Conservation (phyloP, 2,113 vertebrate genomes). For the Oryzias melastigma region DNA sequence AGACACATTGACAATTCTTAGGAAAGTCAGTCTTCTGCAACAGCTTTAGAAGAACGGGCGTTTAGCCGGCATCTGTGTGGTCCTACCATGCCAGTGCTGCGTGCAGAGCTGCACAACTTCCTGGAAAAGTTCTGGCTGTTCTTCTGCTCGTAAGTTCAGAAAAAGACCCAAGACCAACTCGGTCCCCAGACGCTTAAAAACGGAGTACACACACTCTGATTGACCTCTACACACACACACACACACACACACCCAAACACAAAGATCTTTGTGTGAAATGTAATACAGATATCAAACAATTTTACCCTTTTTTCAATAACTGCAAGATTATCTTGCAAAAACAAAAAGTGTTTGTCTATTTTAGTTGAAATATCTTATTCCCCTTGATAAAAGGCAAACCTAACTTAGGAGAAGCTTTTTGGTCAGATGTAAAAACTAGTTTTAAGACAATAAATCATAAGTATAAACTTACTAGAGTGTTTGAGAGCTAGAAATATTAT, state of each 20-base stretch:
- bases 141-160: conserved; percentile 61
- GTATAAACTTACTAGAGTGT: no score
- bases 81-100: conserved; percentile 69
- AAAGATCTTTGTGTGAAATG: not conserved
- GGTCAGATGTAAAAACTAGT: no score
- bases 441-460: no score
- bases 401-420: no score
- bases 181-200: conserved; percentile 64
- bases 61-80: not conserved
- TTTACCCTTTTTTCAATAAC: no score
- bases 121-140: conserved; percentile 61
- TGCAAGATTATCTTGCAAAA: no score
- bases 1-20: not conserved
- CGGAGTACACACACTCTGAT: conserved; percentile 56
- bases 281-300: not conserved
- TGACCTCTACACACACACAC: conserved; percentile 34
- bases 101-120: conserved; percentile 69
- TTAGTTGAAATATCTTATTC: no score
- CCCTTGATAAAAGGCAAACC: no score
- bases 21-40: no score
- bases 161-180: conserved; percentile 72
- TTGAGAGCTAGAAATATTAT: no score
- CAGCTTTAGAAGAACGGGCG: no score
- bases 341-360: no score
- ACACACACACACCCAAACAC: not conserved